phyloP scores from a whole-genome alignment of 1,140 invertebrate genomes.

The Camponotus pennsylvanicus region DNA sequence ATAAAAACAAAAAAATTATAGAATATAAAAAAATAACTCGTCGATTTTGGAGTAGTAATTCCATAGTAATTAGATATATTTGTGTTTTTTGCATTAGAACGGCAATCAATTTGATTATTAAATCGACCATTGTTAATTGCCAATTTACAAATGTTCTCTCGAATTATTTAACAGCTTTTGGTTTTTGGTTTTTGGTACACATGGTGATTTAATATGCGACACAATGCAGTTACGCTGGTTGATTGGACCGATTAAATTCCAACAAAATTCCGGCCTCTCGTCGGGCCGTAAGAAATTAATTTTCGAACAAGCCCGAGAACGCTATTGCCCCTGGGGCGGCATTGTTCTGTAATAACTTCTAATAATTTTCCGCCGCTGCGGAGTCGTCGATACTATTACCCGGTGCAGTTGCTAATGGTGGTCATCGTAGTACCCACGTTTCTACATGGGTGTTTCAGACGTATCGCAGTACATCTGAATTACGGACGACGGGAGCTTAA shows the following conservation, averaged over 20 bases:
- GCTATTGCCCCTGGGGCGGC: conserved; percentile 26
- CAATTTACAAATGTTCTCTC: neutral
- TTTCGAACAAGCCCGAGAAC: conserved; percentile 57
- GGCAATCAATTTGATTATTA: neutral
- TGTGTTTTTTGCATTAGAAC: neutral
- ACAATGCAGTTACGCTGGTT: neutral
- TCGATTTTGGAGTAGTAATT: neutral
- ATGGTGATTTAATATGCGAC: neutral
- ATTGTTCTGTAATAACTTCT: conserved; percentile 71
- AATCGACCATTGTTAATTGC: neutral
- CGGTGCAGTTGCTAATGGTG: conserved; percentile 20
- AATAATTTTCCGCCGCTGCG: conserved; percentile 68
- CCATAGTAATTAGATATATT: neutral
- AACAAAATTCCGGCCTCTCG: conserved; percentile 65
- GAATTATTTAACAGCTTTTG: conserved; percentile 4
- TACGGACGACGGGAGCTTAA: neutral
- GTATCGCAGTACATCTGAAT: conserved; percentile 10
- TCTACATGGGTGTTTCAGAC: neutral
- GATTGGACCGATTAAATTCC: conserved; percentile 65
- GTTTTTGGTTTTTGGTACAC: neutral
- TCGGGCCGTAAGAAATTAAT: conserved; percentile 71
- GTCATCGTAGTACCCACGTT: conserved; percentile 16
- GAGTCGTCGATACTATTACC: conserved; percentile 53
- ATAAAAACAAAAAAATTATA: neutral
- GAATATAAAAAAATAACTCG: neutral